Percentiles rank a stretch among this genome's conserved stretches.
Conservation (phyloP, 2,888 invertebrate species). For the Drosophila fungiperda region DNA sequence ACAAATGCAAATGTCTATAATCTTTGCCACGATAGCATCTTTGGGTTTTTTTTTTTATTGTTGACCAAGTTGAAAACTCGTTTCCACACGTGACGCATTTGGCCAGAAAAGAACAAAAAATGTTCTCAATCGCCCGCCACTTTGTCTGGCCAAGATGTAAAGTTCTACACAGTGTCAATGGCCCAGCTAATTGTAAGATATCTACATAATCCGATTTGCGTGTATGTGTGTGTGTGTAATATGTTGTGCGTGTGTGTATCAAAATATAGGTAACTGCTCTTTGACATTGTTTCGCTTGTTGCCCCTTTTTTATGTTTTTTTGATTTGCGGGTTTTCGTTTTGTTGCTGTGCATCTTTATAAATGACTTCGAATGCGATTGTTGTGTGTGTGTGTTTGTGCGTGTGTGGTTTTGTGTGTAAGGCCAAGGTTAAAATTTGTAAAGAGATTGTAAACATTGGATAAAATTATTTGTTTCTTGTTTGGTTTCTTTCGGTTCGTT, state of each 20-base stretch:
- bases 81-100: constrained; percentile 47
- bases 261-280: constrained; percentile 53
- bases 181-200: constrained; percentile 50
- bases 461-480: constrained; percentile 51
- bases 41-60: constrained; percentile 13
- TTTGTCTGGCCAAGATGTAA: constrained; percentile 66
- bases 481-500: constrained; percentile 42
- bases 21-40: constrained; percentile 23
- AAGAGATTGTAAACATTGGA: constrained; percentile 78
- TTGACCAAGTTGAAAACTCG: constrained; percentile 30
- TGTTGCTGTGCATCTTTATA: constrained; percentile 51
- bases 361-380: constrained; percentile 50
- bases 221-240: neutral
- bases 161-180: constrained; percentile 59
- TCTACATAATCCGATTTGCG: neutral
- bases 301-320: constrained; percentile 55
- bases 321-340: constrained; percentile 40
- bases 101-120: constrained; percentile 13
- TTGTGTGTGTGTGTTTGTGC: constrained; percentile 5
- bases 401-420: constrained; percentile 57
- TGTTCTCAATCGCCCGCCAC: constrained; percentile 55
- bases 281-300: constrained; percentile 70
- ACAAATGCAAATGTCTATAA: constrained; percentile 64
- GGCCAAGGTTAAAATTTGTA: constrained; percentile 79
- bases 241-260: constrained; percentile 7